Evolutionary conservation across 2,888 invertebrate genomes (phyloP).

Genomic region (Tenthredo notha): DNA sequence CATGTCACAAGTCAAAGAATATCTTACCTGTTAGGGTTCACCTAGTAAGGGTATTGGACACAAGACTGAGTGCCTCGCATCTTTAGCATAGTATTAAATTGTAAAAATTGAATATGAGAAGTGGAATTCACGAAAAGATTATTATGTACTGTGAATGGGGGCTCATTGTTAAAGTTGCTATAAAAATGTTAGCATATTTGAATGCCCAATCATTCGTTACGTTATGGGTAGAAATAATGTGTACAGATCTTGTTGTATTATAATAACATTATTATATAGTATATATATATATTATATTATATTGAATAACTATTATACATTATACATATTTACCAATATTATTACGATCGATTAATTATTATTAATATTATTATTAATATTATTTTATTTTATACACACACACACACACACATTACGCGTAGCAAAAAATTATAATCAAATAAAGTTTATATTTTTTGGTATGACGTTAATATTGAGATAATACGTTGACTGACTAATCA

Average conservation of each 20-base stretch:
- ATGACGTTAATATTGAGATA: conserved; percentile 61
- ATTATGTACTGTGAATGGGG: conserved; percentile 43
- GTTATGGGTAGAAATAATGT: conserved; percentile 68
- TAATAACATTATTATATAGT: conserved; percentile 64
- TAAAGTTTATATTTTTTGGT: conserved; percentile 77
- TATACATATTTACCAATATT: conserved; percentile 71
- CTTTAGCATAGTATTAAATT: conserved; percentile 62
- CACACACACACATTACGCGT: conserved; percentile 23
- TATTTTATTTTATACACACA: conserved; percentile 69
- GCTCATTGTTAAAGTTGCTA: conserved; percentile 66
- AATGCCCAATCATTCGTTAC: conserved; percentile 66
- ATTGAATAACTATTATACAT: conserved; percentile 63
- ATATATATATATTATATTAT: conserved; percentile 59
- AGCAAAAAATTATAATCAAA: conserved; percentile 67
- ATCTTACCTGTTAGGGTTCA: conserved; percentile 62
- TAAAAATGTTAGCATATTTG: conserved; percentile 60
- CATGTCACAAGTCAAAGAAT: conserved; percentile 38
- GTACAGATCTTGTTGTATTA: conserved; percentile 71
- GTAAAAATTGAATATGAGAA: conserved; percentile 51
- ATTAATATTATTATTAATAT: conserved; percentile 62
- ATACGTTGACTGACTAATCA: not conserved
- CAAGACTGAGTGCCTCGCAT: conserved; percentile 73
- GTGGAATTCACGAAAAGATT: conserved; percentile 41
- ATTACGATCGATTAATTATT: conserved; percentile 65
- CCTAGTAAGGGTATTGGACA: conserved; percentile 63